Evolutionary conservation across 92 coral and sea anemone species (phyloP).

Genomic region (Zoanthus sansibaricus): DNA sequence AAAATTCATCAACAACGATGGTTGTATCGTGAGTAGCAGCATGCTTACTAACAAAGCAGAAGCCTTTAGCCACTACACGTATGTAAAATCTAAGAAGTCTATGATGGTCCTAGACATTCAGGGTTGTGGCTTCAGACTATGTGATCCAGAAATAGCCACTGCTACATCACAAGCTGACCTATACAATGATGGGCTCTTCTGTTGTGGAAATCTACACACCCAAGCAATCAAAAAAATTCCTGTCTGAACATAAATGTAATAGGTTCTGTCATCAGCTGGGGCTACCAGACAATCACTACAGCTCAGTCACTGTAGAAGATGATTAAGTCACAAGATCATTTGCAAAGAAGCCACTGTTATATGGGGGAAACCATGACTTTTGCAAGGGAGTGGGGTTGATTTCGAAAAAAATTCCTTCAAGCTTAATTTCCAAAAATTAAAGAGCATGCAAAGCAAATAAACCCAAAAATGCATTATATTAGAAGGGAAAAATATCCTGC

Average conservation of each 20-base stretch:
- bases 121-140: slow-evolving; percentile 39
- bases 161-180: slow-evolving; percentile 1
- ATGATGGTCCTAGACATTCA: slow-evolving; percentile 40
- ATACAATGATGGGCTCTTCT: slow-evolving; percentile 29
- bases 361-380: slow-evolving; percentile 1
- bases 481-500: slow-evolving; percentile 1
- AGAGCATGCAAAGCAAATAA: not conserved
- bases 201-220: slow-evolving; percentile 42
- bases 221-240: slow-evolving; percentile 36
- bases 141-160: slow-evolving; percentile 48
- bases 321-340: not conserved
- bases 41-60: slow-evolving; percentile 32
- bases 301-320: slow-evolving; percentile 6
- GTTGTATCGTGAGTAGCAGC: slow-evolving; percentile 9
- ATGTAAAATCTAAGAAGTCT: slow-evolving; percentile 34
- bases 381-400: slow-evolving; percentile 1
- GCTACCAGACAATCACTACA: not conserved
- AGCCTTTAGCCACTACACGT: slow-evolving; percentile 28
- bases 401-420: not conserved
- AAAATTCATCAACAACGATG: slow-evolving; percentile 15
- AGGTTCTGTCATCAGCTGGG: slow-evolving; percentile 37
- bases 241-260: slow-evolving; percentile 29
- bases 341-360: slow-evolving; percentile 9
- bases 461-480: not conserved
- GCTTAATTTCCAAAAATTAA: not conserved